Percentiles rank a stretch among this genome's conserved stretches.
Evolutionary conservation across 2,888 invertebrate species (phyloP).

Genomic region (Auanema freiburgensis): DNA sequence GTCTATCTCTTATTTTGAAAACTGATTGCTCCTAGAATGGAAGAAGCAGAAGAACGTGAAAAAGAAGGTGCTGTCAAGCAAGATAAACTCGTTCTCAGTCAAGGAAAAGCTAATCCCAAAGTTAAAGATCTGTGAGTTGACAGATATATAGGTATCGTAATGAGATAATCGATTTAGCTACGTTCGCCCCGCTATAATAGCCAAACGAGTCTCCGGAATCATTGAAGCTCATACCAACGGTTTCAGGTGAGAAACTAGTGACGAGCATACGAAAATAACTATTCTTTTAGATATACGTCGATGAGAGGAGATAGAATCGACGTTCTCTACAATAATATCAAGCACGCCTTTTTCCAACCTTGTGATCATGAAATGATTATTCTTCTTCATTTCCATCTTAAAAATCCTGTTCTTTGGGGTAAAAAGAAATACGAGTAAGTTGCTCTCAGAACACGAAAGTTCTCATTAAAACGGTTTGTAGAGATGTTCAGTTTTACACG

Average conservation of each 20-base stretch:
- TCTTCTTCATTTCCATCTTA: slow-evolving; percentile 94
- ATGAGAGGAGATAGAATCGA: slow-evolving; percentile 99
- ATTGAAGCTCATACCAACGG: slow-evolving; percentile 83
- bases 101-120: slow-evolving; percentile 85
- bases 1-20: neutral
- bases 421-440: slow-evolving; percentile 83
- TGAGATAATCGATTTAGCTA: slow-evolving; percentile 69
- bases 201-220: slow-evolving; percentile 71
- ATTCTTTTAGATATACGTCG: slow-evolving; percentile 82
- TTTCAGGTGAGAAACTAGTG: slow-evolving; percentile 67
- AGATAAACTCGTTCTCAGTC: slow-evolving; percentile 86
- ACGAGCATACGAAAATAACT: neutral
- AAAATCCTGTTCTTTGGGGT: slow-evolving; percentile 98
- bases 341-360: slow-evolving; percentile 88
- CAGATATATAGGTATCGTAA: slow-evolving; percentile 69
- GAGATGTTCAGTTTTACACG: slow-evolving; percentile 84
- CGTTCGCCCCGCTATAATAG: slow-evolving; percentile 97
- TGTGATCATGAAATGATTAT: slow-evolving; percentile 99
- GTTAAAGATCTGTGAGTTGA: slow-evolving; percentile 66
- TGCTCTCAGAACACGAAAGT: neutral
- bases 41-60: slow-evolving; percentile 96
- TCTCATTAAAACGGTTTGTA: slow-evolving; percentile 8
- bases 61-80: slow-evolving; percentile 97
- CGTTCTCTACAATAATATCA: slow-evolving; percentile 97
- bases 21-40: slow-evolving; percentile 69